Evolutionary conservation across 1,140 invertebrate species (phyloP).

Genomic region (Bicyclus anynana): DNA sequence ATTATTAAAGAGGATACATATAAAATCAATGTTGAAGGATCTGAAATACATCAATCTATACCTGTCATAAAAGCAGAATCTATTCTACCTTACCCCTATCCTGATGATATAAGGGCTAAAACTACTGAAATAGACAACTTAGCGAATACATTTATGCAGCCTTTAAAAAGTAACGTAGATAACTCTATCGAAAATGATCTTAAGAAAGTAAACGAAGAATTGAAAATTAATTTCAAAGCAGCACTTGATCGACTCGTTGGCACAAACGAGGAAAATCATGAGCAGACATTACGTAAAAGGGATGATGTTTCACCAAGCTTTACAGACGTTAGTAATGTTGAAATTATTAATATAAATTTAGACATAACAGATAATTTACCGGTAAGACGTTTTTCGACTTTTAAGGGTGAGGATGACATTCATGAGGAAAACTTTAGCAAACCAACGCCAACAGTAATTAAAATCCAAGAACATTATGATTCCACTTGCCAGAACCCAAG

Average conservation of each 20-base stretch:
- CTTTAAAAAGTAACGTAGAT: slow-evolving; percentile 20
- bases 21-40: background rate
- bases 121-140: background rate
- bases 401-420: slow-evolving; percentile 17
- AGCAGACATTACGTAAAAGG: background rate
- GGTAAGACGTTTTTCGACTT: slow-evolving; percentile 13
- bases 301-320: background rate
- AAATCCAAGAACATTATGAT: background rate
- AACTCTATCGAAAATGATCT: slow-evolving; percentile 52
- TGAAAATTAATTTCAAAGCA: slow-evolving; percentile 58
- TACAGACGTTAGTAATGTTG: background rate
- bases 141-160: slow-evolving; percentile 6
- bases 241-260: slow-evolving; percentile 56
- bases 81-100: slow-evolving; percentile 50
- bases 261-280: background rate
- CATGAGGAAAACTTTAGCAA: background rate
- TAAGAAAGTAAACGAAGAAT: slow-evolving; percentile 55
- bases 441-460: background rate
- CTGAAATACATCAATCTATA: slow-evolving; percentile 12
- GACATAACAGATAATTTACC: slow-evolving; percentile 5
- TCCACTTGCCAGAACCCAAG: background rate
- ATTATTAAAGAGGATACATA: slow-evolving; percentile 18
- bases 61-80: slow-evolving; percentile 50
- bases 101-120: slow-evolving; percentile 34
- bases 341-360: slow-evolving; percentile 5